phyloP scores from a whole-genome alignment of 1,140 invertebrate genomes.

The Prorops nasuta region DNA sequence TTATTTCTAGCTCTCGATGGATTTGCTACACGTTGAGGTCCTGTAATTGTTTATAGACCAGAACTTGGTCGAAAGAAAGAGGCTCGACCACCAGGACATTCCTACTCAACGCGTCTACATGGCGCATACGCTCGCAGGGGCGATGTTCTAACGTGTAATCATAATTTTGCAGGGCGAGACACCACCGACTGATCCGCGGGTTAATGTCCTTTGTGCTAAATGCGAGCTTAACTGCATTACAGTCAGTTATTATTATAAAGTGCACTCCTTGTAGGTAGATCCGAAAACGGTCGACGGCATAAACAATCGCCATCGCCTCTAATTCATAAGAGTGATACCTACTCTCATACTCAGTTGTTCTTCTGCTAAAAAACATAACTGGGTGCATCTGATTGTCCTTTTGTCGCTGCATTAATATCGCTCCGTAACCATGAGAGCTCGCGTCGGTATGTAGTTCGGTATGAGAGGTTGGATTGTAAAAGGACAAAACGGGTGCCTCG shows the following conservation, averaged over 20 bases:
- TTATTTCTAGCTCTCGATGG: background rate
- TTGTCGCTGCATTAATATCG: slow-evolving; percentile 38
- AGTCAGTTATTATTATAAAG: too few relatives aligned
- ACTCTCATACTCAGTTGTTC: slow-evolving; percentile 38
- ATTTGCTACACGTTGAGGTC: background rate
- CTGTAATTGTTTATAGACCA: slow-evolving; percentile 4
- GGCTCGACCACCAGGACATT: background rate
- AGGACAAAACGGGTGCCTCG: slow-evolving; percentile 28
- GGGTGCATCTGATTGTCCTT: slow-evolving; percentile 24
- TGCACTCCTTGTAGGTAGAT: slow-evolving; percentile 48
- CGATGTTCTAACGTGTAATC: background rate
- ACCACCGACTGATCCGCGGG: too few relatives aligned
- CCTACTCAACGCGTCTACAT: background rate
- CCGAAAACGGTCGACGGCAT: slow-evolving; percentile 49
- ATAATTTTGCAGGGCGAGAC: too few relatives aligned
- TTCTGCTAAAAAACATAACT: slow-evolving; percentile 47
- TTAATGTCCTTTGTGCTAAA: background rate
- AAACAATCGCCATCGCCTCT: slow-evolving; percentile 53
- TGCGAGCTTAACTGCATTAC: too few relatives aligned
- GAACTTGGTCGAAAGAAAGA: background rate
- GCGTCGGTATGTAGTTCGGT: slow-evolving; percentile 35
- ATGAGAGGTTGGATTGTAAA: slow-evolving; percentile 23
- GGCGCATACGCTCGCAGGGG: background rate
- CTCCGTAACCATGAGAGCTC: slow-evolving; percentile 31
- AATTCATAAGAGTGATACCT: slow-evolving; percentile 49